Percentiles rank a stretch among this genome's conserved stretches.
Conservation (phyloP, 2,797 vertebrate genomes). For the Diceros bicornis region DNA sequence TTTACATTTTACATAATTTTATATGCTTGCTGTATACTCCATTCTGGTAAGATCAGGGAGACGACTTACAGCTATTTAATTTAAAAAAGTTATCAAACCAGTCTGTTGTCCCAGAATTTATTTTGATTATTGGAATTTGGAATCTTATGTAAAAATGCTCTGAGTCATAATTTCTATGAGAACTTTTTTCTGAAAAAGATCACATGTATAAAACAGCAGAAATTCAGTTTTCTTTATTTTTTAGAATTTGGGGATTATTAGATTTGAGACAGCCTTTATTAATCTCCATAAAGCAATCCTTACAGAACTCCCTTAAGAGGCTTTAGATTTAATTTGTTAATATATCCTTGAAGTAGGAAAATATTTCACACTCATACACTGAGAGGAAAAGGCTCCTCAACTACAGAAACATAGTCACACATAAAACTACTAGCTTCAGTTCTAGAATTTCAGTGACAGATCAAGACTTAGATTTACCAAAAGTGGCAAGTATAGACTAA, state of each 20-base stretch:
- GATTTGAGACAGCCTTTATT: not conserved
- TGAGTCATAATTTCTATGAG: not conserved
- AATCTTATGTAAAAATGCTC: not conserved
- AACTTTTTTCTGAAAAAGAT: not conserved
- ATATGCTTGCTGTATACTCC: not conserved
- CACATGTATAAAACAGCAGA: not conserved
- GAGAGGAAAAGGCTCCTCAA: not conserved
- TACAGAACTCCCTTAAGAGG: not conserved
- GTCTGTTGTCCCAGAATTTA: not conserved
- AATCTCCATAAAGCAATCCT: not conserved
- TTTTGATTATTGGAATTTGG: not conserved
- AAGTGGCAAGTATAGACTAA: not conserved
- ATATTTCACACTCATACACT: not conserved
- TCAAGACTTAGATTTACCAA: not conserved
- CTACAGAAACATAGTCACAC: not conserved
- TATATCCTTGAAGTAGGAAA: not conserved
- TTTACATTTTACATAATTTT: not conserved
- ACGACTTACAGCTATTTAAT: not conserved
- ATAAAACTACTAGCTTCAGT: not conserved
- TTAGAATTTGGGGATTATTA: not conserved
- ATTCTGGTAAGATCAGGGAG: not conserved
- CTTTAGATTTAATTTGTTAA: not conserved
- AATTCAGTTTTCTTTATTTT: not conserved
- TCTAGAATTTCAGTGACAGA: not conserved
- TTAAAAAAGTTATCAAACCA: not conserved